A percentile compares a stretch with the other conserved stretches of the same genome.
Conservation (phyloP, 2,888 invertebrate species). For the Endomychus coccineus region DNA sequence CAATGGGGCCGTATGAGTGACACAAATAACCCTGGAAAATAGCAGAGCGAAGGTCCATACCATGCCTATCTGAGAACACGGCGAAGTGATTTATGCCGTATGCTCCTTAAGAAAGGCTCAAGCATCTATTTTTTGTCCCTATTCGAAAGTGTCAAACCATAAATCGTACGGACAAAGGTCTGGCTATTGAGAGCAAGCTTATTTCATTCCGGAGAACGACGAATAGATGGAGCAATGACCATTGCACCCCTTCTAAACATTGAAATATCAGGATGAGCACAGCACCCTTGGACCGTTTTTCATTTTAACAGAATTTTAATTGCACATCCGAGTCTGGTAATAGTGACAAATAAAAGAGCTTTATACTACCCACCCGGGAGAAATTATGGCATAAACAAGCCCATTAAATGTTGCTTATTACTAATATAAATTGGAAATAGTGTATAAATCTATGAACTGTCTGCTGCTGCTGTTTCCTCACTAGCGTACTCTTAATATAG, state of each 20-base stretch:
- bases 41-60: constrained; percentile 16
- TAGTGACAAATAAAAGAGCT: constrained; percentile 27
- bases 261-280: too few species aligned
- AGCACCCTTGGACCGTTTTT: constrained; percentile 12
- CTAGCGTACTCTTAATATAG: too few species aligned
- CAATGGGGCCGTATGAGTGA: constrained; percentile 43
- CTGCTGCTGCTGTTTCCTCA: too few species aligned
- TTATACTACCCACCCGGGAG: constrained; percentile 22
- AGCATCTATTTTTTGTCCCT: constrained; percentile 44
- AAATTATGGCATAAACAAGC: too few species aligned
- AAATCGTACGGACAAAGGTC: constrained; percentile 40
- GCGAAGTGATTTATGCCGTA: constrained; percentile 43
- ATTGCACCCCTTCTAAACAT: background rate
- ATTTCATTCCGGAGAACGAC: constrained; percentile 14
- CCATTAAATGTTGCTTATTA: too few species aligned
- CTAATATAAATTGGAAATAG: too few species aligned
- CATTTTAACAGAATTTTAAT: constrained; percentile 13
- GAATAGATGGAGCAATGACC: constrained; percentile 10
- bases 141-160: constrained; percentile 45
- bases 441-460: too few species aligned
- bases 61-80: constrained; percentile 23
- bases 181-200: constrained; percentile 30
- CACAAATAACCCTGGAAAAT: constrained; percentile 38
- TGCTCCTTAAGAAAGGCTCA: constrained; percentile 44
- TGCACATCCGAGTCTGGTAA: constrained; percentile 10